phyloP scores from a whole-genome alignment of 2,888 invertebrate genomes.

The Ashinkailepas kermadecensis region DNA sequence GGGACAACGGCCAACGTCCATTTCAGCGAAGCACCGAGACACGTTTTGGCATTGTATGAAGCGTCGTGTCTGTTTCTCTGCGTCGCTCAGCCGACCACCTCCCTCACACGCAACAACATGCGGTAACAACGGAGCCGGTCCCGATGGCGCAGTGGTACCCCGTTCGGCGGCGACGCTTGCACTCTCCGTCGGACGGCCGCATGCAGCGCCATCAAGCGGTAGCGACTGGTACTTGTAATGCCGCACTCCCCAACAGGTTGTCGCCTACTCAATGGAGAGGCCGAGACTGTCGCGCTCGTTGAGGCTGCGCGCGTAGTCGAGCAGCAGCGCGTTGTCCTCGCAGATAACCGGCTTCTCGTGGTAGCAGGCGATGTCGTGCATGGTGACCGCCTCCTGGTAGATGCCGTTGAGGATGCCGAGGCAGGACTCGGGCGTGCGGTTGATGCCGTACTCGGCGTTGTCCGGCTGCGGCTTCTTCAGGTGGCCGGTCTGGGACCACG shows the following conservation, averaged over 20 bases:
- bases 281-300: neutral
- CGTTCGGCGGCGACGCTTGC: neutral
- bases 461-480: slow-evolving; percentile 35
- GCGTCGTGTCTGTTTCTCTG: neutral
- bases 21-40: neutral
- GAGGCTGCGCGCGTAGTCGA: slow-evolving; percentile 45
- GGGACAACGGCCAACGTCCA: neutral
- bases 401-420: slow-evolving; percentile 82
- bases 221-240: neutral
- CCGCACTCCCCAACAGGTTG: neutral
- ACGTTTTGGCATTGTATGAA: neutral
- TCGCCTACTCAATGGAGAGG: neutral
- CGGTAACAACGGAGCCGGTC: neutral
- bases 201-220: neutral
- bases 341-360: slow-evolving; percentile 81
- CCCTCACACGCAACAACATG: neutral
- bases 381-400: slow-evolving; percentile 78
- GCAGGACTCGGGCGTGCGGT: slow-evolving; percentile 59
- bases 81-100: neutral
- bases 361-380: slow-evolving; percentile 81
- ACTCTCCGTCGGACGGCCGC: neutral
- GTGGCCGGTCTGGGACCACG: slow-evolving; percentile 36
- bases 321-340: slow-evolving; percentile 80
- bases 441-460: slow-evolving; percentile 37
- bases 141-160: no score